phyloP scores from a whole-genome alignment of 1,140 invertebrate genomes.

The Pygmarrhopalites habei region DNA sequence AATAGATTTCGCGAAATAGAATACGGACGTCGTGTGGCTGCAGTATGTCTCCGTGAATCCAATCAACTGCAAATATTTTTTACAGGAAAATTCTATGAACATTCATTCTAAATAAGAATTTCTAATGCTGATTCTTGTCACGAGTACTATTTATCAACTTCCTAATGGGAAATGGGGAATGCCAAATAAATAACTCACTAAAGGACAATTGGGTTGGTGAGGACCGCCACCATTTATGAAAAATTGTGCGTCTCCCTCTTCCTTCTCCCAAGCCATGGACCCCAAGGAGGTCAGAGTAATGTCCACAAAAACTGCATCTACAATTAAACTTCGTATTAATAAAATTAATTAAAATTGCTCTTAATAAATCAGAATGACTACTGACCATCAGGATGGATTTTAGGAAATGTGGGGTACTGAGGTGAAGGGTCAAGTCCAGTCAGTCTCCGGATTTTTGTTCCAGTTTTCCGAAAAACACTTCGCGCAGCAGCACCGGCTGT shows the following conservation, averaged over 20 bases:
- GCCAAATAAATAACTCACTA: no score
- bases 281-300: slow-evolving; percentile 7
- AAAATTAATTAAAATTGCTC: no score
- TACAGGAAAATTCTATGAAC: no score
- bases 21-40: slow-evolving; percentile 6
- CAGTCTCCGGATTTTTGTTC: slow-evolving; percentile 1
- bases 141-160: no score
- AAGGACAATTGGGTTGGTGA: slow-evolving; percentile 20
- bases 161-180: no score
- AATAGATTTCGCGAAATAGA: slow-evolving; percentile 5
- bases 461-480: background rate
- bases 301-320: slow-evolving; percentile 20
- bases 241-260: slow-evolving; percentile 13
- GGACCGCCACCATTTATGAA: slow-evolving; percentile 20
- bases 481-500: slow-evolving; percentile 10
- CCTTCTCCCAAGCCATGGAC: background rate
- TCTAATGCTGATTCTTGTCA: no score
- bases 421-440: slow-evolving; percentile 7
- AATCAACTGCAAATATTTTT: background rate
- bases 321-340: background rate
- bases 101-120: no score
- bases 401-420: background rate
- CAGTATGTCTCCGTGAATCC: slow-evolving; percentile 3
- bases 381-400: background rate
- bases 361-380: no score